Base-by-base conservation (phyloP, 23 tunicate genomes). In the Styela clava region DNA sequence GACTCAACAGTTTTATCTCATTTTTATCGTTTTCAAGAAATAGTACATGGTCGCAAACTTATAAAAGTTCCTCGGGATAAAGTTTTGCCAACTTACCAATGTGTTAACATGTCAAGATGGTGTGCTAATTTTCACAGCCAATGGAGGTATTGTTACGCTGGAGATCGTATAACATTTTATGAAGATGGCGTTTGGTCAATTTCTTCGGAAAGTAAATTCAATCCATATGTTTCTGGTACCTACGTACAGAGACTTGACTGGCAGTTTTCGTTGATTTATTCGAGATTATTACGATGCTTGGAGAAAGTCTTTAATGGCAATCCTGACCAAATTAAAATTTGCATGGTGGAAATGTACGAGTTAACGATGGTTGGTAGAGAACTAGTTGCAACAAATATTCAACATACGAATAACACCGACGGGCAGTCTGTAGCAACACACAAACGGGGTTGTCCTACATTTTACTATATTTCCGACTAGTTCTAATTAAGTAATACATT, bases 121-220 rank as follows among this genome's bases (percentile, higher is more conserved):
- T 71, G 77, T 34, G 35, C 5, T 3, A 34, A 71, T 28, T 74
- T 20, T 26, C 68, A 67, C 26, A 24, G 35, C n/a, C 35, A 34
- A 27, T 65, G 70, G 70, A 34, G 73, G 25, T 74, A 36, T 28
- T 84, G 87, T 62, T 84, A 74, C 23, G 61, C 67, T 2, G 87
- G 87, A 2, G 74, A 74, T 7, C 63, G 65, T 36, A 64, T 84
- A 3, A 32, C 71, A 1, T 84, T 84, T 64, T 78, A 62, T 28
- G 73, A 33, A 27, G 82, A 84, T 31, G 87, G 87, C 1, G 82
- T 84, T 2, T 84, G 87, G 87, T 73, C 79, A 12, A 84, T 84
- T 33, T 31, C 74, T 30, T 24, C 82, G 0, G 74, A 84, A 70
- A 74, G 82, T 2, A 35, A 34, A 33, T 32, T 56, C 2, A 22